Percentiles rank a stretch among this genome's conserved stretches.
Evolutionary conservation across 2,113 vertebrate species (phyloP).

Genomic region (Nibea coibor): DNA sequence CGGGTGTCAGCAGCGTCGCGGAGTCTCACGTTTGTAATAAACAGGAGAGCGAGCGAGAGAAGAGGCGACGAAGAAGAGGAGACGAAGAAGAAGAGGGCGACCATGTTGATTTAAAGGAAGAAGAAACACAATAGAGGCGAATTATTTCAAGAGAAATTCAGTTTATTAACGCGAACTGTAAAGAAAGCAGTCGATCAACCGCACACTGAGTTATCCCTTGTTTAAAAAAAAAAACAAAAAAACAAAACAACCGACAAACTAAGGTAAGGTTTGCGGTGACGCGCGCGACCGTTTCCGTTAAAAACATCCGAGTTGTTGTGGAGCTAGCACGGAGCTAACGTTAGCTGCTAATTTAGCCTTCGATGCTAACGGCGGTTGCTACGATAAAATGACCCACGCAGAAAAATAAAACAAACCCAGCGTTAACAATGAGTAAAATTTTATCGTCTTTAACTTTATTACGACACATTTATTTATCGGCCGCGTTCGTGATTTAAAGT

Average conservation of each 20-base stretch:
- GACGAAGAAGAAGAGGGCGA: conserved; percentile 74
- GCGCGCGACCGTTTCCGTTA: neutral
- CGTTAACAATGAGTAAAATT: rapidly evolving
- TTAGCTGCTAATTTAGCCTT: conserved; percentile 27
- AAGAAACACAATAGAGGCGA: conserved; percentile 83
- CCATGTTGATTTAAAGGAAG: conserved; percentile 84
- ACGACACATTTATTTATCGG: rapidly evolving
- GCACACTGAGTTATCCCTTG: conserved; percentile 21
- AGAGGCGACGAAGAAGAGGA: conserved; percentile 59
- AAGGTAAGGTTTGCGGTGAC: conserved; percentile 55
- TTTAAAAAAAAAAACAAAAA: conserved; percentile 17
- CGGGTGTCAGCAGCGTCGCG: conserved; percentile 42
- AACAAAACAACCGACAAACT: neutral
- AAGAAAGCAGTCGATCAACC: conserved; percentile 25
- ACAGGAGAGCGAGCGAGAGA: conserved; percentile 11
- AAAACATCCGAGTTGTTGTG: conserved; percentile 40
- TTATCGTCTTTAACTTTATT: too few relatives aligned
- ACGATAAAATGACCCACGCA: neutral
- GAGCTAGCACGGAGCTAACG: conserved; percentile 53
- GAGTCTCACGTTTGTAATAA: conserved; percentile 34
- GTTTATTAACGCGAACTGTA: conserved; percentile 6
- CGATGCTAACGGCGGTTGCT: conserved; percentile 27
- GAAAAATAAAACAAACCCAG: too few relatives aligned
- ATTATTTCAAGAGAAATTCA: conserved; percentile 60
- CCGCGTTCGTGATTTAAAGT: rapidly evolving